Evolutionary conservation across 1,140 invertebrate species (phyloP), one percentile per base, ranked within the genome.

Genomic region (Octopus sinensis): DNA sequence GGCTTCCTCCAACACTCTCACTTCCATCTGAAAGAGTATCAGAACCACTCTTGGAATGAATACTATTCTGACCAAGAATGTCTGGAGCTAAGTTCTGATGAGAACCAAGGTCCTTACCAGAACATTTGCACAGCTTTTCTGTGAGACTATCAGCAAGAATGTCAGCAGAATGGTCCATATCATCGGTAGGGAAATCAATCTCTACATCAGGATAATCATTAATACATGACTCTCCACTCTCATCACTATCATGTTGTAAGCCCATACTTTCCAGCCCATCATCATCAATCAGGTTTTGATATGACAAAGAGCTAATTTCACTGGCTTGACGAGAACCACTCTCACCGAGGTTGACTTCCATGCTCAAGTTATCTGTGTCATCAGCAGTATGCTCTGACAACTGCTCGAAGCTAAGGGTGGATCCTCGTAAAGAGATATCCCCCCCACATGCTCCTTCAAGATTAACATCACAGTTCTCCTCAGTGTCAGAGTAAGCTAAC

Each of bases 341-440:
- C 54, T 89, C 89, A 75, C 89, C 88, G 78, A 90, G 84, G 56
- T 89, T 85, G 9, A 90, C 89, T 83, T 90, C 89, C 84, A 90
- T 86, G 77, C 88, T 89, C 54, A 89, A 77, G 81, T 88, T 90
- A 79, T 89, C 88, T 80, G 84, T 79, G 79, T 84, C 84, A 30
- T 82, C 81, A 81, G 83, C 84, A 54, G 84, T 51, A 54, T 54
- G 78, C 53, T 82, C 81, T 54, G 78, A 79, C n/a, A 82, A 23
- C 54, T 82, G 77, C 6, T 82, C 81, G 4, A 82, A 75, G 76
- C 76, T 79, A n/a, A 23, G 23, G 17, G 54, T 54, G 7, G 79
- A 79, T 23, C 52, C 53, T 12, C 30, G 79, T 13, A 54, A 23
- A n/a, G 53, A 79, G 54, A 51, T 23, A 68, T 68, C 62, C n/a